Conservation (phyloP, 2,113 vertebrate genomes). For the Onychostruthus taczanowskii region DNA sequence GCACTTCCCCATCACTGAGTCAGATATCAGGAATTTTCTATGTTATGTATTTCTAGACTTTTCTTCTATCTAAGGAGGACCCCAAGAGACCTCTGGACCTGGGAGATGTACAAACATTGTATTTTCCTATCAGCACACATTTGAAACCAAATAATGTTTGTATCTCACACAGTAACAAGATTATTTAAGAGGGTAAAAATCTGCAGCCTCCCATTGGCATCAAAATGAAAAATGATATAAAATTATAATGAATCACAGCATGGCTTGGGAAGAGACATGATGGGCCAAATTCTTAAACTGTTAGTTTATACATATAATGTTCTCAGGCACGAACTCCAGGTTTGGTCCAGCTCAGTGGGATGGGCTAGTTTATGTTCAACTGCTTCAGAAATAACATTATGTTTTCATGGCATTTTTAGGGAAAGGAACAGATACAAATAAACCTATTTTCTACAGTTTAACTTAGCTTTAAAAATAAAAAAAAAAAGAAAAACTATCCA, state of each 20-base stretch:
- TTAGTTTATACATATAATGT: slow-evolving; percentile 15
- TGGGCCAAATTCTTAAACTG: slow-evolving; percentile 19
- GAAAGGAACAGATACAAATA: background rate
- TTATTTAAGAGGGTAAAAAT: slow-evolving; percentile 44
- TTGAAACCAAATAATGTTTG: background rate
- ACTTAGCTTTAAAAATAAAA: background rate
- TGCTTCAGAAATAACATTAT: background rate
- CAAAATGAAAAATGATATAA: background rate
- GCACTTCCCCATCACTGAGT: background rate
- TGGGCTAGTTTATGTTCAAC: background rate
- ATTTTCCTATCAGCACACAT: background rate
- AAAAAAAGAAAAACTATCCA: background rate
- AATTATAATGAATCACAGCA: slow-evolving; percentile 28
- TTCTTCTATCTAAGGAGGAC: background rate
- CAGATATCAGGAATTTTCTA: background rate
- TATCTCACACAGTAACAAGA: background rate
- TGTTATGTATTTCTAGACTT: background rate
- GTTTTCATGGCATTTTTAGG: background rate
- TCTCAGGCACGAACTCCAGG: background rate
- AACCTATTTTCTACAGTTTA: background rate
- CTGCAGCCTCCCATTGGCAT: slow-evolving; percentile 24
- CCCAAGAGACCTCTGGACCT: background rate
- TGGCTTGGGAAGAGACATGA: background rate
- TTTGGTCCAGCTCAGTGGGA: background rate
- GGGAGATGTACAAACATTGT: background rate